phyloP scores from a whole-genome alignment of 2,888 invertebrate species.

The Stramonita haemastoma region DNA sequence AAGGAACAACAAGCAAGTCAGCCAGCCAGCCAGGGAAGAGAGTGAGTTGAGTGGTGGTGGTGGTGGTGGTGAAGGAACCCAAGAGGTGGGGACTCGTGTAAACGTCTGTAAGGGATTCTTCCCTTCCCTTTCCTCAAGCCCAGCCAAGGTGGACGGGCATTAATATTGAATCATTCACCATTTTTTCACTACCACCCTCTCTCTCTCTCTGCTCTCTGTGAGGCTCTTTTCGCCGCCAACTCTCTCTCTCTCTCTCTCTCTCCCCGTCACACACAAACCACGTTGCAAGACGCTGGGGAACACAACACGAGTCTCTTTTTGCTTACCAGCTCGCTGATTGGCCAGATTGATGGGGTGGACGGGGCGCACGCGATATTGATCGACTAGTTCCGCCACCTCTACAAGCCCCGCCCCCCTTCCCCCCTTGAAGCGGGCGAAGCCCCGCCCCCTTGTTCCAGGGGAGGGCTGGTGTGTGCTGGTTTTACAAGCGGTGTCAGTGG shows the following conservation, averaged over 20 bases:
- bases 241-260: not conserved
- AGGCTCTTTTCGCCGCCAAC: no score
- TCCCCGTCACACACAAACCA: not conserved
- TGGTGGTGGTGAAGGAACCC: not conserved
- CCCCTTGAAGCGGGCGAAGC: not conserved
- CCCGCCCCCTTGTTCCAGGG: conserved; percentile 20
- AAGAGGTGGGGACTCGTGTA: conserved; percentile 25
- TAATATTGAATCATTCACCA: conserved; percentile 49
- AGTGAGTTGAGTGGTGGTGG: no score
- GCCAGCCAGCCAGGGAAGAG: no score
- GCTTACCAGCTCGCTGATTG: conserved; percentile 33
- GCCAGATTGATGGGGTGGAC: not conserved
- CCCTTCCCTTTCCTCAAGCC: not conserved
- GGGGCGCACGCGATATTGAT: conserved; percentile 42
- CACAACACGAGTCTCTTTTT: not conserved
- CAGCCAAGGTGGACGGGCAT: conserved; percentile 39
- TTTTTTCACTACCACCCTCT: conserved; percentile 28
- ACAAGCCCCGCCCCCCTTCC: conserved; percentile 33
- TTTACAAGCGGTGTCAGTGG: conserved; percentile 19
- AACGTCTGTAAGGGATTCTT: conserved; percentile 39
- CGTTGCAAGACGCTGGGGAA: not conserved
- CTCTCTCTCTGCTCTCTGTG: not conserved
- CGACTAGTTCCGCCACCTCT: conserved; percentile 40
- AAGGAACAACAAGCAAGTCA: no score
- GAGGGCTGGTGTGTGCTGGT: conserved; percentile 31